Evolutionary conservation across 2,113 vertebrate species (phyloP), one percentile per base, ranked within the genome.

Genomic region (Anguilla japonica): DNA sequence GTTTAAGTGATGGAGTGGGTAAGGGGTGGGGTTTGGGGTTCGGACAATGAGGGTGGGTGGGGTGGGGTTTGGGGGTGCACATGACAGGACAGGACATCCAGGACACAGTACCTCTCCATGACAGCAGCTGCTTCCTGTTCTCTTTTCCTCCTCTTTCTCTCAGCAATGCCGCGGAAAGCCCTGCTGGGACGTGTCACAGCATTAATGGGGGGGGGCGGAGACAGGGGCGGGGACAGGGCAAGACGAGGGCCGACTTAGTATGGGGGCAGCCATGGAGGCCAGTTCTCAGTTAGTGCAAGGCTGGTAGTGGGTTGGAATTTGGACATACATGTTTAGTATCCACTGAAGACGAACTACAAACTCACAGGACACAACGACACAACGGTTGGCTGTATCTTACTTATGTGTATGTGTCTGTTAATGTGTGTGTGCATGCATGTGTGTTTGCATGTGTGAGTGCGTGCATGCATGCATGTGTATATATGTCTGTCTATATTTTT

Each of bases 121-220:
- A 96, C 88, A 91, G 96, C 93, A 85, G 97, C 96, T 87, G 96
- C 97, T 91, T 98, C 97, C 94, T 96, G 96, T 91, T 98, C 97
- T 92, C 97, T 96, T 95, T 98, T 99, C 93, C 97, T 95, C 90
- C 98, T 97, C 94, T 99, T 99, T 97, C 95, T 97, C 93, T 99
- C 98, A 91, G 97, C 97, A 96, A 96, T 97, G 95, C 98, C 97
- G 90, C 97, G 98, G 95, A 99, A 99, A 82, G 97, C 98, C 97
- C 98, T 99, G 97, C 95, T 96, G 94, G 97, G 97, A 97, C 93
- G 90, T 89, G 93, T 94, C 90, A 95, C 88, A 95, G 84, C 83
- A 43, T 94, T 92, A 93, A 88, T 89, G 83, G 71, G 78, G 85
- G 11, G 50, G 57, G 56, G 78, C 7, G 90, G 84, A 81, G 67